Evolutionary conservation across 2,797 vertebrate species (phyloP).

Genomic region (Myotis daubentonii): DNA sequence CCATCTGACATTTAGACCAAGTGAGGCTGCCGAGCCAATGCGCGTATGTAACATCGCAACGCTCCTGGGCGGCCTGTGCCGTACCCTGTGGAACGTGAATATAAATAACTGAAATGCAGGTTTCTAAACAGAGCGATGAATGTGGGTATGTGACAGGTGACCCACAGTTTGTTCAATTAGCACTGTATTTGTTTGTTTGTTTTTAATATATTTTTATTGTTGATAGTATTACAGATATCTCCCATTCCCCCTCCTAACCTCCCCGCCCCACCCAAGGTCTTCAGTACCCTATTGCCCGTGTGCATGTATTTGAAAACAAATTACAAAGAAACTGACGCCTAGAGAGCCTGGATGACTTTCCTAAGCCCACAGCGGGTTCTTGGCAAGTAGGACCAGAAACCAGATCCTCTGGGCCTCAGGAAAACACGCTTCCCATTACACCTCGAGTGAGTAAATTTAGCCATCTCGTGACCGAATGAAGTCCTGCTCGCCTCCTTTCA

Average conservation of each 20-base stretch:
- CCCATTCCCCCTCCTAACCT: no score
- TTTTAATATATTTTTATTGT: no score
- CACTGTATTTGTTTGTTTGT: not conserved
- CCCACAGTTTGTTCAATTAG: not conserved
- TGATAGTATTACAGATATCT: no score
- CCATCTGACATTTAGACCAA: not conserved
- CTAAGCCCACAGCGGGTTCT: not conserved
- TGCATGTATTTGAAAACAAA: not conserved
- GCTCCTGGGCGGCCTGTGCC: not conserved
- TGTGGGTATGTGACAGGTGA: not conserved
- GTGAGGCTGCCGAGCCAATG: not conserved
- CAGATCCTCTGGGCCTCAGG: not conserved
- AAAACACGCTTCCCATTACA: not conserved
- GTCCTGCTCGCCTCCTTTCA: not conserved
- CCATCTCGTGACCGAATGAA: not conserved
- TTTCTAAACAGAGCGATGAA: not conserved
- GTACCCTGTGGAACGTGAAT: not conserved
- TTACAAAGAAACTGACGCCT: not conserved
- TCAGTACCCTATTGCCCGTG: no score
- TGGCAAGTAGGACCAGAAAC: slow-evolving; percentile 19
- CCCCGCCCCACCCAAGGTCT: no score
- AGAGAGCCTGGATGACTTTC: not conserved
- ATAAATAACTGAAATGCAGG: not conserved
- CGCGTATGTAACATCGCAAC: not conserved
- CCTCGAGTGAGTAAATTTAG: not conserved